A percentile compares a stretch with the other conserved stretches of the same genome.
Conservation (phyloP, 2,113 vertebrate species). For the Ceyx margarethae region DNA sequence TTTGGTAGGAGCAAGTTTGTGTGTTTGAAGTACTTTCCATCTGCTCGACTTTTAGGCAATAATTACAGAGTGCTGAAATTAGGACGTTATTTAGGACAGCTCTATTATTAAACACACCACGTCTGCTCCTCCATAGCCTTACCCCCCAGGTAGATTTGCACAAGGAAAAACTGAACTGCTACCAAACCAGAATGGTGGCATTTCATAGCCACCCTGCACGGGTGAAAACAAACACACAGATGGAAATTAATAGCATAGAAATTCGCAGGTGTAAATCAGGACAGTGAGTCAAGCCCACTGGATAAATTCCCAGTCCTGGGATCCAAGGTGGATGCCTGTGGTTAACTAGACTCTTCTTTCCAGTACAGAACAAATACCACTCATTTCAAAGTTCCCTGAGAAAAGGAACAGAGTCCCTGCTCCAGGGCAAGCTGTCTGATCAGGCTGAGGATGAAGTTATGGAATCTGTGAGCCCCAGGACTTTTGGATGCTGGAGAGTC, state of each 20-base stretch:
- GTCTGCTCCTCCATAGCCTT: conserved; percentile 4
- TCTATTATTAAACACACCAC: background rate
- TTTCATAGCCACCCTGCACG: conserved; percentile 15
- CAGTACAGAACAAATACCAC: background rate
- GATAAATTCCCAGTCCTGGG: conserved; percentile 12
- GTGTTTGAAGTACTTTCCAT: background rate
- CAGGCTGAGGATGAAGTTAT: background rate
- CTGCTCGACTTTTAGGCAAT: background rate
- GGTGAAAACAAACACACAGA: conserved; percentile 38
- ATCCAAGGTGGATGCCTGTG: conserved; percentile 39
- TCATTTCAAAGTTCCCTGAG: conserved; percentile 13
- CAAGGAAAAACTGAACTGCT: background rate
- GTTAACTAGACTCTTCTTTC: background rate
- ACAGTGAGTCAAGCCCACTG: conserved; percentile 7
- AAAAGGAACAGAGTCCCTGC: background rate
- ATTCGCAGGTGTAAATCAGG: conserved; percentile 21
- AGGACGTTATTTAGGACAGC: background rate
- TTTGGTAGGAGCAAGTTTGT: background rate
- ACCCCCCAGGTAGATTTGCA: background rate
- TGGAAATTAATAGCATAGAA: conserved; percentile 35
- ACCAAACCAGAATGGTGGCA: conserved; percentile 45
- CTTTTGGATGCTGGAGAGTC: background rate
- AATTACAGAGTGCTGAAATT: conserved; percentile 9
- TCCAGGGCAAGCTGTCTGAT: background rate
- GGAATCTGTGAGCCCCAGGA: background rate